Percentiles rank a stretch among this genome's conserved stretches.
phyloP scores from a whole-genome alignment of 2,797 vertebrate genomes.

The Carduelis carduelis region DNA sequence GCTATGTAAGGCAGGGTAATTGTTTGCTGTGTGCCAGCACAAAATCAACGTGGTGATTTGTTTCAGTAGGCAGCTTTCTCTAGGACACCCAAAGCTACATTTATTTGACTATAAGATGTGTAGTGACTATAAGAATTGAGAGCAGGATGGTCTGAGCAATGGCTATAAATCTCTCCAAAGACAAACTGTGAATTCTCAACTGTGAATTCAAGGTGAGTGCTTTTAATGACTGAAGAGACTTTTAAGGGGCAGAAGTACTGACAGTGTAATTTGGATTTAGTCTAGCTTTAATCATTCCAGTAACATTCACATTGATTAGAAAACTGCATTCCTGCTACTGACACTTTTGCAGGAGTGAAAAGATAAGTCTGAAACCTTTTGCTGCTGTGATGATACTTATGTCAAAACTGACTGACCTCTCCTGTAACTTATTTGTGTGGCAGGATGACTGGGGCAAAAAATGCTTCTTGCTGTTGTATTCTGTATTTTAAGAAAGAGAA shows the following conservation, averaged over 20 bases:
- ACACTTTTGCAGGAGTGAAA: neutral
- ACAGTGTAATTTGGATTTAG: neutral
- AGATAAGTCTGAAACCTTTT: neutral
- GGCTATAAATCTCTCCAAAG: neutral
- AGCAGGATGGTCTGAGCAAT: neutral
- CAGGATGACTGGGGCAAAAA: neutral
- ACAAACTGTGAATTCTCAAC: neutral
- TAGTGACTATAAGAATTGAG: neutral
- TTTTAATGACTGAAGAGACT: neutral
- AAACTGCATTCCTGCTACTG: neutral
- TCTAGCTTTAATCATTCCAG: neutral
- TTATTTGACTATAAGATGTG: neutral
- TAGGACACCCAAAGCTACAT: neutral
- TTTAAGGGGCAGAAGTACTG: neutral
- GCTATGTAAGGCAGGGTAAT: fast-evolving
- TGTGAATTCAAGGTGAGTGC: neutral
- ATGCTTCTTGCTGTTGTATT: neutral
- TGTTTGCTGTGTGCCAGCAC: neutral
- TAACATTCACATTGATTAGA: neutral
- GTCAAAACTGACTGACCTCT: neutral
- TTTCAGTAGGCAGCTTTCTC: neutral
- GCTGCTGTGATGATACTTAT: neutral
- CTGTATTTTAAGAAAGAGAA: neutral
- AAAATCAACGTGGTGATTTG: neutral
- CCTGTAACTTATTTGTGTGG: neutral